Evolutionary conservation across 1,140 invertebrate genomes (phyloP), one percentile per base, ranked within the genome.

Genomic region (Yoshiicerus persimilis): DNA sequence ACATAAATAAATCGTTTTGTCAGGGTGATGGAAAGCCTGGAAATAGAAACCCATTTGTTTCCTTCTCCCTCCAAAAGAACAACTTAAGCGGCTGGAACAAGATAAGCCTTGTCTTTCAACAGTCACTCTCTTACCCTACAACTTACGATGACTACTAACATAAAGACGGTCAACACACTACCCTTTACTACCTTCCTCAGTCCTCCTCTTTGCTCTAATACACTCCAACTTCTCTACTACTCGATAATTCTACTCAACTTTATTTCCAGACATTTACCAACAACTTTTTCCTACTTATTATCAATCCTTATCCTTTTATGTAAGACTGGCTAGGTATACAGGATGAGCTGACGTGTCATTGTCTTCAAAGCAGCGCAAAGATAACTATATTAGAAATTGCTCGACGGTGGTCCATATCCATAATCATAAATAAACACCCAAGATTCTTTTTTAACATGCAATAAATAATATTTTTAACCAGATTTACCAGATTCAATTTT

Each of bases 1-100:
- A 70, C 47, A 86, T 86, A 86, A 86, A 86, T 86, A 86, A 86
- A 86, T 86, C 85, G 85, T 86, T 86, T 86, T 86, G 85, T 86
- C 85, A 86, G 64, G 25, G 85, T 86, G 85, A 86, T 86, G 85
- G 85, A 86, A 86, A 34, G 85, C 47, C 41, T 62, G 47, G 85
- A 70, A 86, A 86, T 86, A 86, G 85, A 86, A 86, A 86, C 85
- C 32, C 85, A 86, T 86, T 86, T 86, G 85, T 86, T 86, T 86
- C 36, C 85, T 86, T 86, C 85, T 62, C 56, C 9, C 56, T 56
- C 9, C 16, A 84, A 84, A 84, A 84, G 83, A 84, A 84, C 83
- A 84, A 84, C 83, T 86, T 86, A 70, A 86, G 64, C 85, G 47
- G 47, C 85, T 66, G 34, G 85, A 70, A 66, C 85, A 86, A 86